A percentile compares a stretch with the other conserved stretches of the same genome.
Conservation (phyloP, 2,888 invertebrate genomes). For the Marasmarcha lunaedactyla region DNA sequence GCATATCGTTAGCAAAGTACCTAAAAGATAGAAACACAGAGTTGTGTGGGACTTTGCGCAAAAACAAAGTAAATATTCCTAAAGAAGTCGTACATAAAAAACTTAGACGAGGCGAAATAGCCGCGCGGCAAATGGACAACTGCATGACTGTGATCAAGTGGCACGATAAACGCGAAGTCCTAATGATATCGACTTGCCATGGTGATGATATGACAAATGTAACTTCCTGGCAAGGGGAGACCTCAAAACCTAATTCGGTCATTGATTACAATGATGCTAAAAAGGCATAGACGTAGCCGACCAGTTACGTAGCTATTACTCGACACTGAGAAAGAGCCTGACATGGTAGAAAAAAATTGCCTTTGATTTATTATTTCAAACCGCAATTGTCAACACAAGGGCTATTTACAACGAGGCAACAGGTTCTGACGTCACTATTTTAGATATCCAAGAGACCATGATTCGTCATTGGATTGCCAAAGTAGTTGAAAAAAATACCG, state of each 20-base stretch:
- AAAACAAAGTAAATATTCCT: conserved; percentile 14
- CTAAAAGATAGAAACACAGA: conserved; percentile 11
- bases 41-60: conserved; percentile 16
- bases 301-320: conserved; percentile 10
- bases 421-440: conserved; percentile 3
- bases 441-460: conserved; percentile 5
- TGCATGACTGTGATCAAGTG: conserved; percentile 16
- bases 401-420: conserved; percentile 5
- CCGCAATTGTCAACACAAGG: conserved; percentile 6
- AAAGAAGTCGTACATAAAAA: conserved; percentile 11
- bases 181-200: conserved; percentile 17
- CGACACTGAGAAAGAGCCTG: conserved; percentile 8
- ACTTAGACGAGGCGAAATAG: conserved; percentile 11
- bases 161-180: conserved; percentile 15
- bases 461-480: conserved; percentile 4
- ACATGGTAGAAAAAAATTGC: neutral
- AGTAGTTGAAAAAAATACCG: neutral
- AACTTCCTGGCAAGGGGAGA: conserved; percentile 3
- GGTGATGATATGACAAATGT: conserved; percentile 12
- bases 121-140: conserved; percentile 15
- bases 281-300: conserved; percentile 12
- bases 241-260: neutral
- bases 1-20: conserved; percentile 9
- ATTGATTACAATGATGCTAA: conserved; percentile 14
- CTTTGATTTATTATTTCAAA: conserved; percentile 2